Percentiles rank a stretch among this genome's conserved stretches.
These are phyloP conservation scores for Charanyca ferruginea DNA, from an alignment of 2,888 invertebrate genomes.

Conservation along the genomic window DNA sequence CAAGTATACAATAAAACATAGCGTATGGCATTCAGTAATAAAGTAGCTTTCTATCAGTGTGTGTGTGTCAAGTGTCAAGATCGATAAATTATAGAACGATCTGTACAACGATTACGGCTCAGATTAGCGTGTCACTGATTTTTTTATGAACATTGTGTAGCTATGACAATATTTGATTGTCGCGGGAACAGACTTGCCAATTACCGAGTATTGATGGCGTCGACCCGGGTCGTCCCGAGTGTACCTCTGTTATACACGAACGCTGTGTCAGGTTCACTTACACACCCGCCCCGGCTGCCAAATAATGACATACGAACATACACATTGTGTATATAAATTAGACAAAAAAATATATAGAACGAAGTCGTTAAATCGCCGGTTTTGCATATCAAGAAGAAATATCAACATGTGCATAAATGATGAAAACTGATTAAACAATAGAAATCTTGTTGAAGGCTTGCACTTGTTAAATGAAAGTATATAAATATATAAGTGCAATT, in stretches of 20 bases:
- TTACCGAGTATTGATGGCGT: constrained; percentile 69
- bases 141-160: constrained; percentile 47
- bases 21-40: no score
- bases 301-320: constrained; percentile 70
- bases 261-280: constrained; percentile 76
- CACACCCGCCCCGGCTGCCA: constrained; percentile 72
- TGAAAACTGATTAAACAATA: no score
- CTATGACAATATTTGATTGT: constrained; percentile 58
- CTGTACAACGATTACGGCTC: constrained; percentile 10
- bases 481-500: neutral
- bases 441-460: constrained; percentile 13
- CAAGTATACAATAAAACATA: no score
- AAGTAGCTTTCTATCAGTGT: no score
- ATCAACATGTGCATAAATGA: constrained; percentile 4
- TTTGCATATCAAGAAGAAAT: constrained; percentile 1
- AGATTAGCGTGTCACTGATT: constrained; percentile 25
- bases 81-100: constrained; percentile 19
- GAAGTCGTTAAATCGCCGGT: no score
- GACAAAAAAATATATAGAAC: no score
- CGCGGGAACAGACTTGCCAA: constrained; percentile 64
- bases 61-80: constrained; percentile 18
- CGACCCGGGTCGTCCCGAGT: constrained; percentile 12
- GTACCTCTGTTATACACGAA: constrained; percentile 52
- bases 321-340: constrained; percentile 27
- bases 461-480: constrained; percentile 4